Evolutionary conservation across 2,113 vertebrate genomes (phyloP).

Genomic region (Setophaga petechia): DNA sequence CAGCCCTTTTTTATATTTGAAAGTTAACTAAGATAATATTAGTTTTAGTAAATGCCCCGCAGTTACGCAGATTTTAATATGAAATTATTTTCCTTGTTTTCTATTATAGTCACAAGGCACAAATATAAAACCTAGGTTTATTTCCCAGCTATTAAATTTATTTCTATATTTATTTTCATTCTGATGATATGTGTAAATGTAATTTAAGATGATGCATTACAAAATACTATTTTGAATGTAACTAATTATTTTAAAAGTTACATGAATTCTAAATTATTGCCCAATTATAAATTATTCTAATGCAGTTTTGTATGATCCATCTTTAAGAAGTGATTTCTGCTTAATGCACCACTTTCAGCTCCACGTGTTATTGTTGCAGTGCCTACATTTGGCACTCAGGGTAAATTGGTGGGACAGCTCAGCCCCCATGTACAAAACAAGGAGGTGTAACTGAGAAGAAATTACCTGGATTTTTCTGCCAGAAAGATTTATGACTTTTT

Average conservation of each 20-base stretch:
- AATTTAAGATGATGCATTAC: constrained; percentile 65
- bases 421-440: neutral
- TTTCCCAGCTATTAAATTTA: constrained; percentile 60
- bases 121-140: constrained; percentile 50
- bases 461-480: neutral
- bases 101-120: constrained; percentile 55
- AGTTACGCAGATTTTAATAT: constrained; percentile 67
- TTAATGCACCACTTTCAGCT: neutral
- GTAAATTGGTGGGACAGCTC: neutral
- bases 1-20: constrained; percentile 65
- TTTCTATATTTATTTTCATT: constrained; percentile 51
- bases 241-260: constrained; percentile 69
- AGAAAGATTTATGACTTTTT: constrained; percentile 18
- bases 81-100: constrained; percentile 56
- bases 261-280: constrained; percentile 64
- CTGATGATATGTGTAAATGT: constrained; percentile 52
- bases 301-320: constrained; percentile 29
- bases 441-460: neutral
- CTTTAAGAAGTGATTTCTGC: constrained; percentile 57
- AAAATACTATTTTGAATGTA: constrained; percentile 44
- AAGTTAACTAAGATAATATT: constrained; percentile 77
- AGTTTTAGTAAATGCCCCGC: constrained; percentile 70
- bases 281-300: constrained; percentile 35
- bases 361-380: neutral
- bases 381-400: neutral